Evolutionary conservation across 2,113 vertebrate genomes (phyloP).

Genomic region (Crotalus tigris): DNA sequence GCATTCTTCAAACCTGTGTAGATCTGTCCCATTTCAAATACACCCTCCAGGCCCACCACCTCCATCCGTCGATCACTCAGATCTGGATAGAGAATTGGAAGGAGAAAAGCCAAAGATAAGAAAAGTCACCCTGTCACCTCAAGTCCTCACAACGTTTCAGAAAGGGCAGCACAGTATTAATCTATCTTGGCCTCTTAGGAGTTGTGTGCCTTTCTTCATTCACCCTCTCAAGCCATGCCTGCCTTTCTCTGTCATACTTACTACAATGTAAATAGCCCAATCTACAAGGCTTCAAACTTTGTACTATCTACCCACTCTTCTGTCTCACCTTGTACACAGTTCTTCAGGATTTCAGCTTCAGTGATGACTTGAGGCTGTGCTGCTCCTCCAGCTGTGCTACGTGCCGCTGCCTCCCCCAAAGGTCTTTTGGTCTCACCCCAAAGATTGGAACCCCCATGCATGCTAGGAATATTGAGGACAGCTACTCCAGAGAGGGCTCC

Average conservation of each 20-base stretch:
- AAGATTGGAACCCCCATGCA: conserved; percentile 90
- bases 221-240: neutral
- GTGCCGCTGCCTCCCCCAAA: conserved; percentile 44
- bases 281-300: neutral
- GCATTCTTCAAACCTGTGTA: conserved; percentile 89
- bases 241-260: neutral
- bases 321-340: conserved; percentile 80
- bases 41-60: conserved; percentile 89
- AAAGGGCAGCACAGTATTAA: neutral
- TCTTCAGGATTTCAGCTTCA: conserved; percentile 83
- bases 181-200: too few relatives aligned
- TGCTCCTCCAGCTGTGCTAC: conserved; percentile 59
- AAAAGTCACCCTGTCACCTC: neutral
- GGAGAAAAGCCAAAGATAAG: neutral
- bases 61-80: conserved; percentile 85
- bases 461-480: conserved; percentile 93
- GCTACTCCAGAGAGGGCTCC: conserved; percentile 79
- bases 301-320: neutral
- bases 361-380: conserved; percentile 77
- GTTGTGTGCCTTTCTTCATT: neutral
- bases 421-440: conserved; percentile 87
- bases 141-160: neutral
- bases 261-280: neutral
- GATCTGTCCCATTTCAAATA: conserved; percentile 92
- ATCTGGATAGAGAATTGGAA: conserved; percentile 65